A percentile compares a stretch with the other conserved stretches of the same genome.
Evolutionary conservation across 2,113 vertebrate genomes (phyloP).

Genomic region (Maccullochella peelii): DNA sequence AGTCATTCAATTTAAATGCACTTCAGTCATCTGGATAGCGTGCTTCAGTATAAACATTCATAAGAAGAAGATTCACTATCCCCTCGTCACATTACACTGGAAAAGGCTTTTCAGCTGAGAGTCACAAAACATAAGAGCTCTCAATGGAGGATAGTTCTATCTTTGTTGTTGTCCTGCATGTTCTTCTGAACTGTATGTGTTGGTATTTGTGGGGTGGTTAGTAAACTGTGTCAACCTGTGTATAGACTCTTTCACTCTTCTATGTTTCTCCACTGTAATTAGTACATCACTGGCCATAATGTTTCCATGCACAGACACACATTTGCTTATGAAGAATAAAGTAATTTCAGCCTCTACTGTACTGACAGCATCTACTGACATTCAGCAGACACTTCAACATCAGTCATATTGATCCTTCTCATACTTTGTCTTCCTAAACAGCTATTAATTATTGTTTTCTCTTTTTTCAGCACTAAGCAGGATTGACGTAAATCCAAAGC

Average conservation of each 20-base stretch:
- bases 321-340: not conserved
- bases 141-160: conserved; percentile 36
- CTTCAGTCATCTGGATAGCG: conserved; percentile 29
- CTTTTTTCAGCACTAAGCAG: conserved; percentile 45
- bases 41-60: conserved; percentile 27
- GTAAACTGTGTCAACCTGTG: conserved; percentile 43
- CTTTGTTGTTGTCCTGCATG: conserved; percentile 66
- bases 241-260: conserved; percentile 13
- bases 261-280: conserved; percentile 29
- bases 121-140: conserved; percentile 27
- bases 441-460: conserved; percentile 43
- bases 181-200: conserved; percentile 46
- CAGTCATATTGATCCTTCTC: conserved; percentile 44
- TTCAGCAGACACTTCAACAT: conserved; percentile 9
- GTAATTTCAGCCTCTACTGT: not conserved
- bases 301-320: not conserved
- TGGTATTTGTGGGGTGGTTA: conserved; percentile 35
- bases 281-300: conserved; percentile 74
- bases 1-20: conserved; percentile 51
- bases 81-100: conserved; percentile 3
- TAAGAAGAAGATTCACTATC: conserved; percentile 26
- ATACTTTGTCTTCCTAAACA: conserved; percentile 42
- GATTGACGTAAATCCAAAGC: conserved; percentile 36
- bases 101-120: conserved; percentile 48
- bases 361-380: no score